Conservation (phyloP, 2,888 invertebrate genomes). For the Litoditis marina region DNA sequence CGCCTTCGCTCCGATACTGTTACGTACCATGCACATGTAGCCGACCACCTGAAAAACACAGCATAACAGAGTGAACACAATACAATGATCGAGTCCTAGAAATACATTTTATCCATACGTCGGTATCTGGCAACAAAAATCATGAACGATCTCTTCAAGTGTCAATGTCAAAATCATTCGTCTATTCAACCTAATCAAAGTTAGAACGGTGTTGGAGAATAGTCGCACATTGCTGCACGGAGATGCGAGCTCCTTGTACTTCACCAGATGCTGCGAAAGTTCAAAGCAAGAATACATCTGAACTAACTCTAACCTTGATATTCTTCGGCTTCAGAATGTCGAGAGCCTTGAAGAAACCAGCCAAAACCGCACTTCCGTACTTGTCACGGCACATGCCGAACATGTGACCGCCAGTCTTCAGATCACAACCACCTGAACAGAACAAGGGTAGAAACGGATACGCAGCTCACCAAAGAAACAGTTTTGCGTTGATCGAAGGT, state of each 20-base stretch:
- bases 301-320: conserved; percentile 36
- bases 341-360: conserved; percentile 80
- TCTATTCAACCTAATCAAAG: no score
- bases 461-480: no score
- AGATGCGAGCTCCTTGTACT: no score
- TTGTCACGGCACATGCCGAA: conserved; percentile 88
- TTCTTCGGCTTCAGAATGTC: conserved; percentile 55
- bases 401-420: conserved; percentile 83
- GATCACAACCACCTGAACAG: conserved; percentile 73
- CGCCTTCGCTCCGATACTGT: conserved; percentile 76
- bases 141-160: background rate
- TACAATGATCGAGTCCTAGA: background rate
- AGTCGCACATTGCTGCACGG: no score
- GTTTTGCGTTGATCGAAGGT: no score
- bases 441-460: no score
- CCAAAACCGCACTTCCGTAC: conserved; percentile 87
- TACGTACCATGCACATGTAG: conserved; percentile 81
- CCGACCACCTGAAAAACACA: conserved; percentile 75
- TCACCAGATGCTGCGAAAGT: no score
- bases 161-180: background rate
- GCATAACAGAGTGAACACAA: conserved; percentile 70
- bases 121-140: background rate
- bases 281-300: background rate
- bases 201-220: no score
- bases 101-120: background rate